Conservation (phyloP, 2,888 invertebrate species). For the Chymomyza procnemis region DNA sequence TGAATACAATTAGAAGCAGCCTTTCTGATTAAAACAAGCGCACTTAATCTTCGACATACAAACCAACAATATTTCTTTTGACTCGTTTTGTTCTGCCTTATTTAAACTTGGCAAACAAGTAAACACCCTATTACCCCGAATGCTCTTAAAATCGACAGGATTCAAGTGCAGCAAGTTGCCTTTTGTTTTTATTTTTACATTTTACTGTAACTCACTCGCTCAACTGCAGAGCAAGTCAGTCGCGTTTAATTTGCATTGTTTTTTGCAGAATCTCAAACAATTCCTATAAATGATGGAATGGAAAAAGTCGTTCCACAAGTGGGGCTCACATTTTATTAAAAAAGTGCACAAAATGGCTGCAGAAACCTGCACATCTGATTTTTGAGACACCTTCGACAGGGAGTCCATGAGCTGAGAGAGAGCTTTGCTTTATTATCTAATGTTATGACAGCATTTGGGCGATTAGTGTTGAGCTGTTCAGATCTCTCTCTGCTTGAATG, state of each 20-base stretch:
- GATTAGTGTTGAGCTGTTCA: background rate
- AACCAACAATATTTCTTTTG: background rate
- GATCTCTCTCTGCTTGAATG: background rate
- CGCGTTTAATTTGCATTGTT: conserved; percentile 76
- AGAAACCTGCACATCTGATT: background rate
- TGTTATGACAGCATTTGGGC: conserved; percentile 61
- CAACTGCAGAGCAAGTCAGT: conserved; percentile 70
- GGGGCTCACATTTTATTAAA: conserved; percentile 38
- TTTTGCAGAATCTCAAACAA: conserved; percentile 42
- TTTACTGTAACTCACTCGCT: conserved; percentile 51
- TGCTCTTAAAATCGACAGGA: background rate
- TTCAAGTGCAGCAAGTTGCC: conserved; percentile 49
- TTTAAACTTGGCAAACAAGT: background rate
- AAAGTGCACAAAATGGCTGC: conserved; percentile 47
- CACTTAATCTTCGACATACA: background rate
- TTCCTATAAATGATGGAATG: conserved; percentile 15
- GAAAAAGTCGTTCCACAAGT: conserved; percentile 65
- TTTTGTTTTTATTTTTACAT: conserved; percentile 35
- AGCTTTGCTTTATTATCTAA: conserved; percentile 48
- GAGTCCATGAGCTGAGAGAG: conserved; percentile 23
- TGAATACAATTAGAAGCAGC: too few species aligned
- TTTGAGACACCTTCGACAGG: background rate
- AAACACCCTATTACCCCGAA: background rate
- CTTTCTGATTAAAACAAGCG: too few species aligned
- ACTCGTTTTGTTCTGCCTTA: background rate